These are phyloP conservation scores for Bombus impatiens DNA, from an alignment of 1,140 invertebrate genomes.

Conservation along the genomic window DNA sequence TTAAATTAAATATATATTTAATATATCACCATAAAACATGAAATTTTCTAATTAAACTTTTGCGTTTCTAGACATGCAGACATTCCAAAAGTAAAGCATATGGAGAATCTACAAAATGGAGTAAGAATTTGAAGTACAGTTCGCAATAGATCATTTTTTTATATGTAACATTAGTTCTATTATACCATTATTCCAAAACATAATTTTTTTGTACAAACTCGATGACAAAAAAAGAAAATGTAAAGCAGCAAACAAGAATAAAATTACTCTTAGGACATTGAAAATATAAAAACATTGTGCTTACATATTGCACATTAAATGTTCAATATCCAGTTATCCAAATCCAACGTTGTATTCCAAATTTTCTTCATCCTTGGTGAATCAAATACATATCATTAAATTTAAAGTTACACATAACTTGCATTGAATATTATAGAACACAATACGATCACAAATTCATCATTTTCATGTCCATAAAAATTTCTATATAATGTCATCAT, in stretches of 20 bases:
- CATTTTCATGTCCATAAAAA: constrained; percentile 17
- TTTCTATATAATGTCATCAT: too few species aligned
- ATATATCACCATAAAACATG: not conserved
- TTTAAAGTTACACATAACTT: not conserved
- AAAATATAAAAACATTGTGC: constrained; percentile 42
- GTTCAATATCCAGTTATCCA: constrained; percentile 3
- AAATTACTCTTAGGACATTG: constrained; percentile 21
- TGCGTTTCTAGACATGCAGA: constrained; percentile 4
- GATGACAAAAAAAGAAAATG: not conserved
- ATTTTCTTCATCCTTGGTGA: constrained; percentile 22
- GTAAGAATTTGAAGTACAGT: not conserved
- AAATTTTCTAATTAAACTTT: not conserved
- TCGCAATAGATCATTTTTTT: too few species aligned
- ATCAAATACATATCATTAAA: constrained; percentile 33
- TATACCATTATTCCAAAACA: not conserved
- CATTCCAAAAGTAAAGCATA: not conserved
- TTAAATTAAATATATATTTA: not conserved
- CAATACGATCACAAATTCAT: not conserved
- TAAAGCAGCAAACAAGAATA: constrained; percentile 5
- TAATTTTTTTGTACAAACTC: constrained; percentile 22
- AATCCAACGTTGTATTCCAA: constrained; percentile 45
- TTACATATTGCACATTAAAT: constrained; percentile 47
- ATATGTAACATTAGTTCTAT: too few species aligned
- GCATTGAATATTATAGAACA: not conserved
- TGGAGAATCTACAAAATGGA: constrained; percentile 25